Evolutionary conservation across 1,140 invertebrate species (phyloP).

Genomic region (Bathynomus jamesi): DNA sequence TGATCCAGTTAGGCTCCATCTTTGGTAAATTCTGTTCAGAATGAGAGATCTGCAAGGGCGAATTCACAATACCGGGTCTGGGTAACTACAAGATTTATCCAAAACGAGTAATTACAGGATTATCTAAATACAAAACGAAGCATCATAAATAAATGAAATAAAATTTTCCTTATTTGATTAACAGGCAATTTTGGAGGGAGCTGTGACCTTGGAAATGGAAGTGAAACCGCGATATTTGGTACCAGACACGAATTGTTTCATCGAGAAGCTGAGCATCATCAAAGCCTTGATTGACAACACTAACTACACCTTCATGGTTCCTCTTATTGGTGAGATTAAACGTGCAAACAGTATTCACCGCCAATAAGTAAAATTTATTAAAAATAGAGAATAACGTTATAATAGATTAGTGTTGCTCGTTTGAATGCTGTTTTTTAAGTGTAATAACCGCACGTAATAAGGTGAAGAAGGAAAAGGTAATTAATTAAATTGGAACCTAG

Average conservation of each 20-base stretch:
- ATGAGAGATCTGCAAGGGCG: too few species aligned
- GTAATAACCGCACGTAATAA: too few species aligned
- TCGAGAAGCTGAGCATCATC: constrained; percentile 76
- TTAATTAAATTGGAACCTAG: too few species aligned
- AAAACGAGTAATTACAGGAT: too few species aligned
- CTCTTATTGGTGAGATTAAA: constrained; percentile 71
- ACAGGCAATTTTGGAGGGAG: constrained; percentile 20
- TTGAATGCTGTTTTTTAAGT: background rate
- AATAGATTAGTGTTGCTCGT: background rate
- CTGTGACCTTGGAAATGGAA: constrained; percentile 66
- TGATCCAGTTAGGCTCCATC: too few species aligned
- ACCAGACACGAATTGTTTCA: constrained; percentile 95
- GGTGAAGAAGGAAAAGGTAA: background rate
- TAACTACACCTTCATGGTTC: constrained; percentile 78
- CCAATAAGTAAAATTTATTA: background rate
- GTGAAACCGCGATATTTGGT: constrained; percentile 80
- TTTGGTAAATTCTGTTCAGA: too few species aligned
- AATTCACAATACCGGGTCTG: too few species aligned
- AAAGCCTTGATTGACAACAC: constrained; percentile 57
- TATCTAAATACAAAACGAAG: too few species aligned
- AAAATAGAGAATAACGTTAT: constrained; percentile 2
- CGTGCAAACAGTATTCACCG: background rate
- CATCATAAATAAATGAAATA: too few species aligned
- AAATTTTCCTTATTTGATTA: too few species aligned
- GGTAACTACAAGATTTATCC: too few species aligned